These are phyloP conservation scores for Petrocephalus schoutedeni DNA, from an alignment of 2,797 vertebrate genomes.

Conservation along the genomic window DNA sequence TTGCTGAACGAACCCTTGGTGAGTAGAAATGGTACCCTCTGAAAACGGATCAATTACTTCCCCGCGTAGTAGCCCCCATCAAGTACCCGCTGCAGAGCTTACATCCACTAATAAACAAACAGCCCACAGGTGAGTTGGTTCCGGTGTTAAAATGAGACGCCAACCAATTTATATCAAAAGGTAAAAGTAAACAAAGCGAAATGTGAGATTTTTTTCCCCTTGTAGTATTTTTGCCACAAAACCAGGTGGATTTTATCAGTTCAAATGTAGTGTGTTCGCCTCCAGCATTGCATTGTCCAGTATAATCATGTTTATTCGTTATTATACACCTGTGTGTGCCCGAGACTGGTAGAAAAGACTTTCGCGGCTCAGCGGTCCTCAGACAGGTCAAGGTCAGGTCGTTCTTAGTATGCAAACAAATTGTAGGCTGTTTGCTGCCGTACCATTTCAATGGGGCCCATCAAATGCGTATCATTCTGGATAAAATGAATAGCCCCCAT, in stretches of 20 bases:
- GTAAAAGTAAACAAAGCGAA: background rate
- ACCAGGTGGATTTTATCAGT: background rate
- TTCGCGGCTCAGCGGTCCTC: constrained; percentile 61
- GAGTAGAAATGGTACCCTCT: background rate
- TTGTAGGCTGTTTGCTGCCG: constrained; percentile 1
- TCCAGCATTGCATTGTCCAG: background rate
- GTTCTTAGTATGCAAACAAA: constrained; percentile 36
- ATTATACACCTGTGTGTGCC: background rate
- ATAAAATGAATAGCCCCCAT: constrained; percentile 15
- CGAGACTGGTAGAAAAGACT: constrained; percentile 26
- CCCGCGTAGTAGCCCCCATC: background rate
- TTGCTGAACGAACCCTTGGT: background rate
- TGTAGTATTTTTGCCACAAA: background rate
- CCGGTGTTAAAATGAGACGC: background rate
- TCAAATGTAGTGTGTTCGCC: background rate
- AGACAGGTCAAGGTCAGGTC: constrained; percentile 69
- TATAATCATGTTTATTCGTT: background rate
- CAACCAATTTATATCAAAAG: background rate
- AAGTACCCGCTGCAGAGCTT: background rate
- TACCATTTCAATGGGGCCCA: constrained; percentile 14
- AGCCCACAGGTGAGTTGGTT: background rate
- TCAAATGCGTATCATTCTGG: constrained; percentile 15
- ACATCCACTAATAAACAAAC: constrained; percentile 1
- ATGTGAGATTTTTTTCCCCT: background rate
- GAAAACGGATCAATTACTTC: constrained; percentile 10